Percentiles rank a stretch among this genome's conserved stretches.
phyloP scores from a whole-genome alignment of 2,113 vertebrate species.

The Sisor rabdophorus region DNA sequence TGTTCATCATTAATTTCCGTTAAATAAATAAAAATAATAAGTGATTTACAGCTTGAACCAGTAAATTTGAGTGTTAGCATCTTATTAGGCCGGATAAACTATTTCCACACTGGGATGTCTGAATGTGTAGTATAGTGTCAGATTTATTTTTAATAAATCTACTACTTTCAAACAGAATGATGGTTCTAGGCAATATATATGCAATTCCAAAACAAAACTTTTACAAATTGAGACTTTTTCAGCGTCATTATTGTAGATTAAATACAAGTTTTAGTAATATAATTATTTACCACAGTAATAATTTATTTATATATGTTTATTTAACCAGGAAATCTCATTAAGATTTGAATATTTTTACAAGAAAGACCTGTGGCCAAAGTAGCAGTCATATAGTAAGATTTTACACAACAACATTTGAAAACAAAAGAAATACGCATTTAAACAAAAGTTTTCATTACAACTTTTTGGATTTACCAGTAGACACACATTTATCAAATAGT shows the following conservation, averaged over 20 bases:
- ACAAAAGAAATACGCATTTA: too few relatives aligned
- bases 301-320: too few relatives aligned
- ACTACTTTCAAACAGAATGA: conserved; percentile 11
- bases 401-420: too few relatives aligned
- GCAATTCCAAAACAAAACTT: neutral
- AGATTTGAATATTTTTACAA: too few relatives aligned
- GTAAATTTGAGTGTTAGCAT: neutral
- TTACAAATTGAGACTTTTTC: neutral
- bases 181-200: conserved; percentile 1
- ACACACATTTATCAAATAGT: too few relatives aligned
- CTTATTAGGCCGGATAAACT: conserved; percentile 18
- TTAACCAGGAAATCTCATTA: too few relatives aligned
- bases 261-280: neutral
- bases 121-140: conserved; percentile 5
- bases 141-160: conserved; percentile 19
- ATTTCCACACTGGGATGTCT: conserved; percentile 28
- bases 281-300: too few relatives aligned
- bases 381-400: too few relatives aligned
- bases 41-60: neutral
- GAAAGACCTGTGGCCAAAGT: too few relatives aligned
- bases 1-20: neutral
- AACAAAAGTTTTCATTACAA: too few relatives aligned
- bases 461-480: too few relatives aligned
- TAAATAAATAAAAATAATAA: conserved; percentile 18
- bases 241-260: neutral